Evolutionary conservation across 2,113 vertebrate genomes (phyloP).

Genomic region (Vulpes ferrilata): DNA sequence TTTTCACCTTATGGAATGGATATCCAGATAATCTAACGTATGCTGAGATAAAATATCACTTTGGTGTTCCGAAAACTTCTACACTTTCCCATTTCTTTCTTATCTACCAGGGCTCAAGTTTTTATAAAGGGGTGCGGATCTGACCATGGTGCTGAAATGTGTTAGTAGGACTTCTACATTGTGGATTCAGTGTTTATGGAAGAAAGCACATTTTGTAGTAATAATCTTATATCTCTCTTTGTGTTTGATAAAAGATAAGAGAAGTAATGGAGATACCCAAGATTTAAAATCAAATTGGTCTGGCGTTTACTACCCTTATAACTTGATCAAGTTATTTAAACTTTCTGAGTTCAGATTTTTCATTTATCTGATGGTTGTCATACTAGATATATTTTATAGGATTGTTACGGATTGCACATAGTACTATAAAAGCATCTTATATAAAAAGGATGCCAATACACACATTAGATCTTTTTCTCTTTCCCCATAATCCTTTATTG

Average conservation of each 20-base stretch:
- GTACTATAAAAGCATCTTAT: not conserved
- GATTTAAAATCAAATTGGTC: not conserved
- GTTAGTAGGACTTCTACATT: not conserved
- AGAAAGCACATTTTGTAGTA: constrained; percentile 1
- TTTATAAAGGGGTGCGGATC: not conserved
- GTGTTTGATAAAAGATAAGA: not conserved
- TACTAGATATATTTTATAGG: not conserved
- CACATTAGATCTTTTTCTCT: not conserved
- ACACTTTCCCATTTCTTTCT: not conserved
- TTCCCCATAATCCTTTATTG: not conserved
- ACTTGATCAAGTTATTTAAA: not conserved
- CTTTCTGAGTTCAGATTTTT: not conserved
- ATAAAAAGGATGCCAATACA: not conserved
- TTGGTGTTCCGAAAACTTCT: constrained; percentile 23
- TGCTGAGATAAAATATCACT: not conserved
- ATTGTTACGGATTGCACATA: not conserved
- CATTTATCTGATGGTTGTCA: not conserved
- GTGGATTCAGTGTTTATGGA: not conserved
- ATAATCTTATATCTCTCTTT: not conserved
- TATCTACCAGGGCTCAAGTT: not conserved
- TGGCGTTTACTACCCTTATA: not conserved
- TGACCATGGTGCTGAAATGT: constrained; percentile 6
- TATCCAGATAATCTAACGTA: constrained; percentile 41
- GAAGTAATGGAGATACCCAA: not conserved
- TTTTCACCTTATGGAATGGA: constrained; percentile 53